phyloP scores from a whole-genome alignment of 2,888 invertebrate species.

The Pseudoips prasinana region DNA sequence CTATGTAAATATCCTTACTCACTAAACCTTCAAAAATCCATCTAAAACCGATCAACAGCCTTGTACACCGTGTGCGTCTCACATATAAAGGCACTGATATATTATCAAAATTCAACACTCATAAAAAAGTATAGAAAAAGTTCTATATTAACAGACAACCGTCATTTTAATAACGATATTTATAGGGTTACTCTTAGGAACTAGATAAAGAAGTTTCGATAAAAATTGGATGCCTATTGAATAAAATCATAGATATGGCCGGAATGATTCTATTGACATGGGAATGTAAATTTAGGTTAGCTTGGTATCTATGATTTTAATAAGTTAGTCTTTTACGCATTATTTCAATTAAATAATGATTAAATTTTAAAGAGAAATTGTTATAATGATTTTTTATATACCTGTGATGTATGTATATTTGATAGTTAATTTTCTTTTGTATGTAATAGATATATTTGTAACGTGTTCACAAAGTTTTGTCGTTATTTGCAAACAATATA shows the following conservation, averaged over 20 bases:
- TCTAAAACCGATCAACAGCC: conserved; percentile 42
- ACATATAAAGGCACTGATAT: conserved; percentile 45
- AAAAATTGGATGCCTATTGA: conserved; percentile 16
- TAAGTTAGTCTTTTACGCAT: too few species aligned
- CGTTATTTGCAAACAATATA: too few species aligned
- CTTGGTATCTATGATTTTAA: too few species aligned
- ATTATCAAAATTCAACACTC: conserved; percentile 25
- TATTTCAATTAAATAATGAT: too few species aligned
- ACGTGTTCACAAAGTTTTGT: too few species aligned
- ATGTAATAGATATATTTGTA: too few species aligned
- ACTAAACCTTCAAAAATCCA: conserved; percentile 44
- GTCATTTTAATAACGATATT: conserved; percentile 2
- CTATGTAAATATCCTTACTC: conserved; percentile 32
- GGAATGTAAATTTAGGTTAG: conserved; percentile 18
- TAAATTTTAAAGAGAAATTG: too few species aligned
- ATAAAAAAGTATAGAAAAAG: conserved; percentile 39
- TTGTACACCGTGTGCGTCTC: conserved; percentile 29
- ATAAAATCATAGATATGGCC: conserved; percentile 9
- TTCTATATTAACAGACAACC: conserved; percentile 31
- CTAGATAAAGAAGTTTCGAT: conserved; percentile 22
- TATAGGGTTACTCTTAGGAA: conserved; percentile 34
- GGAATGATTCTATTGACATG: conserved; percentile 16
- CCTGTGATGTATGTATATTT: too few species aligned
- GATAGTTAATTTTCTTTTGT: too few species aligned
- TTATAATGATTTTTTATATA: too few species aligned